phyloP scores from a whole-genome alignment of 2,888 invertebrate genomes.

The Leuctra nigra region DNA sequence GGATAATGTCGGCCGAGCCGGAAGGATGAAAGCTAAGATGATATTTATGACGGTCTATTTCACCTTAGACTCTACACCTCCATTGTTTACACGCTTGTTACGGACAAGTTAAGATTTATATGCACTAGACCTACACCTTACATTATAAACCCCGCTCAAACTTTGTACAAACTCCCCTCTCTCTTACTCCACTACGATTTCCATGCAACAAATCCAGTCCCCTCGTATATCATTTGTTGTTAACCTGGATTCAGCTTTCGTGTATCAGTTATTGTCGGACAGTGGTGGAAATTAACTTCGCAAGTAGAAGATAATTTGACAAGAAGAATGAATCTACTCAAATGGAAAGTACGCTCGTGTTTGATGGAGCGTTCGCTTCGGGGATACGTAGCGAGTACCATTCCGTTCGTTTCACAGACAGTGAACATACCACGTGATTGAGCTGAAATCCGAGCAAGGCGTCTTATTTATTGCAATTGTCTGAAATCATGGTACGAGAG shows the following conservation, averaged over 20 bases:
- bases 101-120: slow-evolving; percentile 37
- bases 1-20: slow-evolving; percentile 5
- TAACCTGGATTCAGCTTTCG: slow-evolving; percentile 16
- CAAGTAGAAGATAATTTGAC: slow-evolving; percentile 24
- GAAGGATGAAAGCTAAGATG: slow-evolving; percentile 32
- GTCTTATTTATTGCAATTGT: slow-evolving; percentile 23
- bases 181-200: not conserved
- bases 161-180: slow-evolving; percentile 9
- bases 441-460: not conserved
- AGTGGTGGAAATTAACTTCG: slow-evolving; percentile 23
- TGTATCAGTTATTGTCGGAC: slow-evolving; percentile 25
- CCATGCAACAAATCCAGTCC: slow-evolving; percentile 6
- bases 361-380: not conserved
- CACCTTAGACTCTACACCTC: slow-evolving; percentile 41
- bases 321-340: slow-evolving; percentile 23
- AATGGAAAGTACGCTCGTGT: not conserved
- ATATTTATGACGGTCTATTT: slow-evolving; percentile 43
- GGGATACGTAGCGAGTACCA: not conserved
- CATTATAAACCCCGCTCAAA: slow-evolving; percentile 13
- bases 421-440: slow-evolving; percentile 8
- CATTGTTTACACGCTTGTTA: slow-evolving; percentile 43
- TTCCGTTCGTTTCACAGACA: not conserved
- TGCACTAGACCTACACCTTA: slow-evolving; percentile 18
- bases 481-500: slow-evolving; percentile 21
- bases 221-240: slow-evolving; percentile 24